A percentile compares a stretch with the other conserved stretches of the same genome.
phyloP scores from a whole-genome alignment of 1,140 invertebrate species.

The Periplaneta americana region DNA sequence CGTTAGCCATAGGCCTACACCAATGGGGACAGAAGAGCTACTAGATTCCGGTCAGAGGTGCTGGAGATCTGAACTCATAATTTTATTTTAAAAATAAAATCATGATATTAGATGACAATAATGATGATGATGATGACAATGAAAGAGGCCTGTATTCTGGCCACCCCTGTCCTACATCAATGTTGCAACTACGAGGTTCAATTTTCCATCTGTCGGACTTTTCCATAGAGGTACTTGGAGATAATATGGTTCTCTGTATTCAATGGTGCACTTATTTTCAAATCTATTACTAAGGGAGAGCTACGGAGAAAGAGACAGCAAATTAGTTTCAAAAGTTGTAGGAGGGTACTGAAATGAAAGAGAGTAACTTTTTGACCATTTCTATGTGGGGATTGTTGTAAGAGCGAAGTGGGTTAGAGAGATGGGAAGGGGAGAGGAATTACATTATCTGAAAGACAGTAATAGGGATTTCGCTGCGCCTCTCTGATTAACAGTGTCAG shows the following conservation, averaged over 20 bases:
- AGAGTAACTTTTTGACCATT: conserved; percentile 10
- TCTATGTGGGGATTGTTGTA: neutral
- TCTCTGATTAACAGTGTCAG: too few relatives aligned
- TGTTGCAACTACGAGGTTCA: neutral
- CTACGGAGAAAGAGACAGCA: neutral
- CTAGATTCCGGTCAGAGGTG: too few relatives aligned
- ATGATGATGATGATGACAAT: too few relatives aligned
- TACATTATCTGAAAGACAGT: neutral
- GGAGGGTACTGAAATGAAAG: neutral
- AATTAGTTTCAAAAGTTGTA: conserved; percentile 13
- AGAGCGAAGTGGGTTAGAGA: neutral
- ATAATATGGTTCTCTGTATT: conserved; percentile 17
- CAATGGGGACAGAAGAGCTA: too few relatives aligned
- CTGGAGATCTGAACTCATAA: too few relatives aligned
- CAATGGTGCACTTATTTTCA: conserved; percentile 16
- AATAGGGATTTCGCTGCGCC: too few relatives aligned
- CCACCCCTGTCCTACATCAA: neutral
- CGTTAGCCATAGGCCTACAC: too few relatives aligned
- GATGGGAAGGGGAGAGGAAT: neutral
- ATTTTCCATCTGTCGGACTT: neutral
- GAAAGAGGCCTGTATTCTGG: too few relatives aligned
- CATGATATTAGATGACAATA: too few relatives aligned
- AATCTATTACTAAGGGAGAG: conserved; percentile 4
- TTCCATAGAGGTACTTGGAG: neutral
- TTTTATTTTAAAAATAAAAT: too few relatives aligned